Percentiles rank a stretch among this genome's conserved stretches.
Evolutionary conservation across 2,888 invertebrate genomes (phyloP).

Genomic region (Brachypterus glaber): DNA sequence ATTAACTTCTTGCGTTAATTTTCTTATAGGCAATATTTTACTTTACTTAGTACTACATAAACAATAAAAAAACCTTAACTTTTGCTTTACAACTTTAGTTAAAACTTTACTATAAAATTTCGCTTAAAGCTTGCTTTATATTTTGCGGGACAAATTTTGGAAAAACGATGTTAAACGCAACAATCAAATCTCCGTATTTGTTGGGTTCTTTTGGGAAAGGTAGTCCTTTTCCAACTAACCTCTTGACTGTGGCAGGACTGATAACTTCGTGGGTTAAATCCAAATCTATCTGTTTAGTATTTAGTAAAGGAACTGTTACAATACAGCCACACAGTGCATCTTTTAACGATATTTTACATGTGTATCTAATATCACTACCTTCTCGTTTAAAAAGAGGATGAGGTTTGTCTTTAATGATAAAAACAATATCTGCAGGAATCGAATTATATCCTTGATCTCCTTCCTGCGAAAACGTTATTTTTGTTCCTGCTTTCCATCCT

Average conservation of each 20-base stretch:
- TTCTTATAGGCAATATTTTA: too few relatives aligned
- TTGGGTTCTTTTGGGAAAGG: constrained; percentile 87
- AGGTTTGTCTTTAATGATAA: constrained; percentile 87
- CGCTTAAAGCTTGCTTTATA: constrained; percentile 20
- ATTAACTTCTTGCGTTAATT: too few relatives aligned
- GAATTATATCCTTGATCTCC: constrained; percentile 85
- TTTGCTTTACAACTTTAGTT: too few relatives aligned
- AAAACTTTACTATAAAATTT: too few relatives aligned
- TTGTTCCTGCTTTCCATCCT: constrained; percentile 95
- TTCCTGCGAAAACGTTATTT: constrained; percentile 91
- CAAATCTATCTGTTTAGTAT: constrained; percentile 64
- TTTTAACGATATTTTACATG: constrained; percentile 71
- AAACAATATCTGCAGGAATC: constrained; percentile 89
- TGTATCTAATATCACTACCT: constrained; percentile 81
- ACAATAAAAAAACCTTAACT: too few relatives aligned
- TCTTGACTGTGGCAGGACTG: constrained; percentile 74
- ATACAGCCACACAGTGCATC: constrained; percentile 81
- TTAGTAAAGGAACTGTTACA: constrained; percentile 75
- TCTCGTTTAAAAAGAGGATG: constrained; percentile 79
- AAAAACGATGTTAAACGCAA: constrained; percentile 87
- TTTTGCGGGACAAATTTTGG: constrained; percentile 57
- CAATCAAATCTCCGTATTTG: constrained; percentile 77
- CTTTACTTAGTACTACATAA: too few relatives aligned
- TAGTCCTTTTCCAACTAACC: constrained; percentile 77
- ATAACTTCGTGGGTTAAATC: constrained; percentile 68